Evolutionary conservation across 2,888 invertebrate species (phyloP), one percentile per base, ranked within the genome.

Genomic region (Pinctada fucata): DNA sequence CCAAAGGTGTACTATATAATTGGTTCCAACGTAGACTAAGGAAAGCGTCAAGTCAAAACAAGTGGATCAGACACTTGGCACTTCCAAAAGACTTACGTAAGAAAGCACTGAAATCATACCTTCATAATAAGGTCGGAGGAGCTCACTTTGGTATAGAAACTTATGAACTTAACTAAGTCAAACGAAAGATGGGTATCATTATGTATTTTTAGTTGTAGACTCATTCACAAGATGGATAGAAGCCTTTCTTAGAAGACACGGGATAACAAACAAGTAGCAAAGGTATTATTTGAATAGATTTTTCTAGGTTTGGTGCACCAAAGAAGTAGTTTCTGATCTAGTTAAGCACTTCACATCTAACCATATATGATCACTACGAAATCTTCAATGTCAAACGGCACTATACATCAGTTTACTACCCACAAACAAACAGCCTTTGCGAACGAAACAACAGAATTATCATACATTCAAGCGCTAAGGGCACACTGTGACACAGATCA

Each of bases 131-230:
- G 76, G 8, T 76, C 66, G 10, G 76, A 77, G 64, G 50, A 74
- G 16, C 73, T 73, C 16, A 79, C 65, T 66, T 79, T 50, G 76
- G 76, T 48, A 48, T 73, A 5, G 49, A 79, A 68, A 72, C n/a
- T n/a, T n/a, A 10, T 67, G 70, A 10, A 16, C 67, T 4, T 49
- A 48, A 48, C 74, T 63, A 50, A 66, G 51, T 1, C 45, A 65
- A 51, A 50, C 76, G 4, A 68, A 71, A 70, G 79, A 79, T 5
- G 80, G 78, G 5, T 82, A 78, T 58, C 76, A 77, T 45, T 81
- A 83, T 58, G 72, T 83, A 6, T 74, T 84, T 6, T 73, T 85
- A 3, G 50, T 84, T 31, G 79, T 82, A 16, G 83, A 83, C 70
- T 64, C 79, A 0, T 81, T 82, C 52, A 74, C 81, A 3, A 79